Evolutionary conservation across 2,797 vertebrate species (phyloP), one percentile per base, ranked within the genome.

Genomic region (Semaprochilodus insignis): DNA sequence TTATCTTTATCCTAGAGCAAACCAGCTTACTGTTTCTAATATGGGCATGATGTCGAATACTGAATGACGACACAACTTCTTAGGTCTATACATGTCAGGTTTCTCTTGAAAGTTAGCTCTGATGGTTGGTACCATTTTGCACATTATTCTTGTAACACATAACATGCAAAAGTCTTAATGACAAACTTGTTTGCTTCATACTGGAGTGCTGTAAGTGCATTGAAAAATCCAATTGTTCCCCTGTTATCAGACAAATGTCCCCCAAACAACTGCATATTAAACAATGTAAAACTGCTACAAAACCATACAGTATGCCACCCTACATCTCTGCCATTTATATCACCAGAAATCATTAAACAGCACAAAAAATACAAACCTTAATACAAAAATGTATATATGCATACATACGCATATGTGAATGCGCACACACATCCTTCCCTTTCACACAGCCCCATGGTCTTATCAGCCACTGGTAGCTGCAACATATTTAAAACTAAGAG

Each of bases 261-360:
- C 59, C 59, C 8, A 34, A 79, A 74, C 71, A 79, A 74, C 76
- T 83, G 81, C 80, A 81, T 87, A 84, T 40, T 84, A 57, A 78
- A 80, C 31, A 76, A 86, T 63, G 65, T 82, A 78, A 83, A 86
- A 86, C 74, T 86, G 86, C 86, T 89, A 85, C 85, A 82, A 81
- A 83, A 83, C 81, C 77, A 83, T 69, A 80, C 67, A 36, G 40
- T 67, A 73, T n/a, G 54, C 75, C 54, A 62, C 48, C 17, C 19
- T 79, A 21, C 67, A 60, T 34, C 31, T 87, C 72, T 40, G 62
- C 48, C 81, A 48, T 77, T 63, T 70, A 75, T 66, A 81, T 69
- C n/a, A 27, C 51, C 25, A 27, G 65, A 81, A 66, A 34, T 19
- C 27, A 71, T 19, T 80, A 51, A 76, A 82, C 71, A 51, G 48